Conservation (phyloP, 2,888 invertebrate species). For the Melieria picta region DNA sequence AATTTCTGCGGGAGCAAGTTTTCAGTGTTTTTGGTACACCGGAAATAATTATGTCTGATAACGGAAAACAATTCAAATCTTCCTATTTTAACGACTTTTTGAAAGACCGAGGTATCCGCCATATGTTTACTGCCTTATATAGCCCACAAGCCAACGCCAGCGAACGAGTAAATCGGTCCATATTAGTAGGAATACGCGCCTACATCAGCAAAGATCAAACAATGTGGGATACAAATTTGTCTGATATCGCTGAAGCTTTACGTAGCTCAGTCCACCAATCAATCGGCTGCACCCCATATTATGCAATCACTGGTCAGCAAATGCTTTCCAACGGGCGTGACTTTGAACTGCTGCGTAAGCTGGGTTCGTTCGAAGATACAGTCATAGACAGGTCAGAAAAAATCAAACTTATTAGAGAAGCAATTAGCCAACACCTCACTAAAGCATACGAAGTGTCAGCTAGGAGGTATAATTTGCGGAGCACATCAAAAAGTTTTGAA, state of each 20-base stretch:
- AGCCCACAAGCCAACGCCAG: conserved; percentile 37
- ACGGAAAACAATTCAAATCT: conserved; percentile 36
- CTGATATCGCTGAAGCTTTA: conserved; percentile 31
- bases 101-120: conserved; percentile 30
- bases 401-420: no score
- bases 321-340: conserved; percentile 2
- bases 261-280: conserved; percentile 28
- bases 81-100: conserved; percentile 30
- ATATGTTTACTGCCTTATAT: conserved; percentile 35
- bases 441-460: no score
- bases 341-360: conserved; percentile 4
- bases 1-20: conserved; percentile 32
- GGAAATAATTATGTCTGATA: conserved; percentile 32
- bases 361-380: conserved; percentile 30
- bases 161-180: conserved; percentile 36
- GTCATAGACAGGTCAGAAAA: not conserved
- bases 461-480: no score
- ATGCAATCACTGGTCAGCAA: conserved; percentile 23
- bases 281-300: conserved; percentile 28
- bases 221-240: conserved; percentile 26
- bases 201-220: conserved; percentile 29
- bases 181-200: conserved; percentile 28
- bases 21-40: conserved; percentile 36
- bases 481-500: no score
- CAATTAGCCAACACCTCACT: no score